Conservation (phyloP, 2,113 vertebrate genomes). For the Myanophis thanlyinensis region DNA sequence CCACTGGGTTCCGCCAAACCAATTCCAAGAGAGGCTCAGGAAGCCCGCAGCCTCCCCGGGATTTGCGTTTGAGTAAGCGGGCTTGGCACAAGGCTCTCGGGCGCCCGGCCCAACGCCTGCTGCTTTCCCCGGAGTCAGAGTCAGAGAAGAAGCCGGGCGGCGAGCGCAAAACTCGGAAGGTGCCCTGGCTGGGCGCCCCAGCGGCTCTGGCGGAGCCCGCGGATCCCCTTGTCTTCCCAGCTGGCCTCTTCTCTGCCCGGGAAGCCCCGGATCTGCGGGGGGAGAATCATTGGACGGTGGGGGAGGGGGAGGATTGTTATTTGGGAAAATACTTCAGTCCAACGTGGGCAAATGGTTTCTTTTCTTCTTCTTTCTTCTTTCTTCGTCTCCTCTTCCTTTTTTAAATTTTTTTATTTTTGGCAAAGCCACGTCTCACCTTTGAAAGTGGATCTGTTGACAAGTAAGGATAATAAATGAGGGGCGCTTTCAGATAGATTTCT, state of each 20-base stretch:
- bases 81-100: not conserved
- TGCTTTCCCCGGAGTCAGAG: not conserved
- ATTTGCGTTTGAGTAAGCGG: not conserved
- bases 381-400: not conserved
- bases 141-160: not conserved
- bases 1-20: not conserved
- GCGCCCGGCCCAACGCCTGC: not conserved
- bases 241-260: not conserved
- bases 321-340: not conserved
- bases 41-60: not conserved
- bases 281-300: not conserved
- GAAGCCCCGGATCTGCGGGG: not conserved
- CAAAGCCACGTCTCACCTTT: constrained; percentile 59
- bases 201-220: not conserved
- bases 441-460: constrained; percentile 88
- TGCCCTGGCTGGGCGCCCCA: not conserved
- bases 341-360: not conserved
- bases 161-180: not conserved
- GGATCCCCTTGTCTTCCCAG: not conserved
- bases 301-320: not conserved
- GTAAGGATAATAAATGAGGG: constrained; percentile 88
- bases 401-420: too few relatives aligned
- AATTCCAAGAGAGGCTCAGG: not conserved
- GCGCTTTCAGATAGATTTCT: constrained; percentile 95
- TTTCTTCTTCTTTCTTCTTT: not conserved